phyloP scores from a whole-genome alignment of 2,797 vertebrate species.

The Mus minutoides region DNA sequence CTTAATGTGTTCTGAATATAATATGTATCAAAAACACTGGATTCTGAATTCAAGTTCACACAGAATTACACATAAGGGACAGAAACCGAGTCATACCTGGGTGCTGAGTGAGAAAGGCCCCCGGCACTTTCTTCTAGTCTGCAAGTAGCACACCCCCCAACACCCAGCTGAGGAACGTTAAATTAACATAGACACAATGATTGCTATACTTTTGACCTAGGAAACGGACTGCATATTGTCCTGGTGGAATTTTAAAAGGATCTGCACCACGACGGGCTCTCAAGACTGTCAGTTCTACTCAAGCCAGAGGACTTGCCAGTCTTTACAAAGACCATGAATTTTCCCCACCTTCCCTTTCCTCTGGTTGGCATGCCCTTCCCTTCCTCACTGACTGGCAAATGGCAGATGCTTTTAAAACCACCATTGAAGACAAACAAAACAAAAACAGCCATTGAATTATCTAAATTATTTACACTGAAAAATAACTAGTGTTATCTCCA shows the following conservation, averaged over 20 bases:
- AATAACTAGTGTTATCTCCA: background rate
- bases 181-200: background rate
- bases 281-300: background rate
- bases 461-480: conserved; percentile 49
- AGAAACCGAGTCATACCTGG: background rate
- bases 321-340: background rate
- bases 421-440: background rate
- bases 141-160: background rate
- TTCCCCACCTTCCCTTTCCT: background rate
- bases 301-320: conserved; percentile 12
- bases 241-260: background rate
- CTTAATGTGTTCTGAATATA: conserved; percentile 28
- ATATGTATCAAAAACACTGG: background rate
- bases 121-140: conserved; percentile 4
- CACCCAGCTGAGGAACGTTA: conserved; percentile 20
- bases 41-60: conserved; percentile 22
- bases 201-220: conserved; percentile 9
- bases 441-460: background rate
- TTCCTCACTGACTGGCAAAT: background rate
- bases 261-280: conserved; percentile 16
- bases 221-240: conserved; percentile 2
- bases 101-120: background rate
- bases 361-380: background rate
- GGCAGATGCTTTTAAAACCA: conserved; percentile 34
- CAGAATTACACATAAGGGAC: background rate